Conservation (phyloP, 2,113 vertebrate species). For the Mirounga angustirostris region DNA sequence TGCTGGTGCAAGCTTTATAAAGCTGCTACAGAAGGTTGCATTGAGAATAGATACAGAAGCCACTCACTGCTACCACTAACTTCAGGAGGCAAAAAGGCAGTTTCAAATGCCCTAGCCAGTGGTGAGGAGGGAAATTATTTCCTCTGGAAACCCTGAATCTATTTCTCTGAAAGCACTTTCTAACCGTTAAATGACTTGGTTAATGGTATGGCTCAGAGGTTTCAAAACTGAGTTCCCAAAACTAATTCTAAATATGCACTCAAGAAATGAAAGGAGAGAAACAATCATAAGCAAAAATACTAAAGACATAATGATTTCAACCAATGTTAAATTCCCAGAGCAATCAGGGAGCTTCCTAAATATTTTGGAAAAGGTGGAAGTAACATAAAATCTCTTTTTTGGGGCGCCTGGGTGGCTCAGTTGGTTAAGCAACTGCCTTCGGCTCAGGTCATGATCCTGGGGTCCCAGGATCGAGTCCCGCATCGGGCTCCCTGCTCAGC, state of each 20-base stretch:
- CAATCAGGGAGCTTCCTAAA: background rate
- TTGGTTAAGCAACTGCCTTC: too few species aligned
- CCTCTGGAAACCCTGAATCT: constrained; percentile 34
- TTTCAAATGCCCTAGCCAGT: background rate
- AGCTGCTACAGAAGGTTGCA: background rate
- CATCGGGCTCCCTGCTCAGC: too few species aligned
- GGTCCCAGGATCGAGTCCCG: too few species aligned
- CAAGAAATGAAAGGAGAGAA: constrained; percentile 48
- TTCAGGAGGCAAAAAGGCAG: constrained; percentile 49
- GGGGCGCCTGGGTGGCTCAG: too few species aligned
- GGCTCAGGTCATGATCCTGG: too few species aligned
- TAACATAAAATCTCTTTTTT: background rate
- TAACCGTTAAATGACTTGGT: constrained; percentile 62
- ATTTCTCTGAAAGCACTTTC: constrained; percentile 43
- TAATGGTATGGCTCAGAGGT: constrained; percentile 53
- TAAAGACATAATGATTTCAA: background rate
- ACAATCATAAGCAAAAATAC: background rate
- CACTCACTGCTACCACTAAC: background rate
- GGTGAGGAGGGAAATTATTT: constrained; percentile 59
- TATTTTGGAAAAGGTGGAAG: background rate
- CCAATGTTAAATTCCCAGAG: background rate
- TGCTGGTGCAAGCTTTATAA: background rate
- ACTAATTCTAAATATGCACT: constrained; percentile 55
- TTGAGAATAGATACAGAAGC: constrained; percentile 18
- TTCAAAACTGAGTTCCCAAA: constrained; percentile 56